Conservation (phyloP, 2,113 vertebrate genomes). For the Pomatorhinus ruficollis region DNA sequence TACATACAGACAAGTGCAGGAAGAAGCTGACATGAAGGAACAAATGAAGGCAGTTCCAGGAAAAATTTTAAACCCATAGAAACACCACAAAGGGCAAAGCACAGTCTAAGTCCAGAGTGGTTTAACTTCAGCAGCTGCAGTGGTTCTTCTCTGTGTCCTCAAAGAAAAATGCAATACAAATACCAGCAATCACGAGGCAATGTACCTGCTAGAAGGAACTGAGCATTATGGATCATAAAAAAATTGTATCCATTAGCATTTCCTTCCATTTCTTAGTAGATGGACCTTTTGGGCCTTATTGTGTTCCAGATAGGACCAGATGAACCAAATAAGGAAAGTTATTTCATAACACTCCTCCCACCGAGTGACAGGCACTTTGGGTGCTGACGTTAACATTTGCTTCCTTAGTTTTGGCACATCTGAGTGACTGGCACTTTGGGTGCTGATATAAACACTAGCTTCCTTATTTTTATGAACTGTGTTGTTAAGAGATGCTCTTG, state of each 20-base stretch:
- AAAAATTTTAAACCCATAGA: neutral
- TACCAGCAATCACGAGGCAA: neutral
- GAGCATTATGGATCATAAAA: neutral
- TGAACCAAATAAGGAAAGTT: fast-evolving
- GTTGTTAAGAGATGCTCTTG: neutral
- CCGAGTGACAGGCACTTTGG: neutral
- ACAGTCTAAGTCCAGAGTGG: neutral
- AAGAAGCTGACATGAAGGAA: neutral
- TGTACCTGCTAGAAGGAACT: neutral
- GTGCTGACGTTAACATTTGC: neutral
- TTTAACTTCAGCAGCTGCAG: neutral
- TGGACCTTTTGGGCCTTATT: neutral
- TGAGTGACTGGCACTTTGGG: neutral
- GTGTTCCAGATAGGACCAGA: neutral
- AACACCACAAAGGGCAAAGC: neutral
- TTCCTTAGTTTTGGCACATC: neutral
- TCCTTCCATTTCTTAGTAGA: neutral
- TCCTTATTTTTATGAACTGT: neutral
- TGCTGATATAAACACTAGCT: neutral
- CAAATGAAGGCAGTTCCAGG: neutral
- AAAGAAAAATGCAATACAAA: neutral
- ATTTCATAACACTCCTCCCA: neutral
- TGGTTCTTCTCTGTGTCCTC: neutral
- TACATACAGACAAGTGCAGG: neutral
- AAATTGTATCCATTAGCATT: fast-evolving